Evolutionary conservation across 2,797 vertebrate genomes (phyloP).

Genomic region (Crax fasciolata): DNA sequence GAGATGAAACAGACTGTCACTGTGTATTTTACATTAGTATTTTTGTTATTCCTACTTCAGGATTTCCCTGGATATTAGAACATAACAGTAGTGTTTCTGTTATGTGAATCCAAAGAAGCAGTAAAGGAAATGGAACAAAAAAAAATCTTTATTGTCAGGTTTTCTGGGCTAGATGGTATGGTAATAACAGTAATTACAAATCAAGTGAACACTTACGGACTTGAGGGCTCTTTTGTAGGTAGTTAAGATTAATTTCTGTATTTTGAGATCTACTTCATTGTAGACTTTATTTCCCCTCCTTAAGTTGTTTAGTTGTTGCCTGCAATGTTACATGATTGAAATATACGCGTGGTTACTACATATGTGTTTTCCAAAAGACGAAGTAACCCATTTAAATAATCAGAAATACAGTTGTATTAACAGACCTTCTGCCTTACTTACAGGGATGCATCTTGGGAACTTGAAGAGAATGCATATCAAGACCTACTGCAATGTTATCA

Average conservation of each 20-base stretch:
- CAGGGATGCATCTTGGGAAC: constrained; percentile 98
- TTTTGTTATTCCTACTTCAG: not conserved
- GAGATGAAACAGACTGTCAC: not conserved
- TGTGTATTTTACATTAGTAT: not conserved
- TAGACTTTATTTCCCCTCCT: not conserved
- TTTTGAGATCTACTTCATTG: not conserved
- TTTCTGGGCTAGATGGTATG: not conserved
- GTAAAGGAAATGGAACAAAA: not conserved
- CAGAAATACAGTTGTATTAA: not conserved
- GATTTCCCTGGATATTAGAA: not conserved
- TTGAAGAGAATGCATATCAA: constrained; percentile 94
- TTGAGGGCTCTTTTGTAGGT: not conserved
- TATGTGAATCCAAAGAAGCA: not conserved
- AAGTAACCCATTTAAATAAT: not conserved
- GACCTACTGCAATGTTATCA: constrained; percentile 91
- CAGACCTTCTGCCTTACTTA: not conserved
- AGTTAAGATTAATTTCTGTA: not conserved
- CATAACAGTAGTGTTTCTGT: not conserved
- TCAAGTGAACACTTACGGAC: not conserved
- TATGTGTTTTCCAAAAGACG: not conserved
- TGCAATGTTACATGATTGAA: not conserved
- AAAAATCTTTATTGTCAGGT: not conserved
- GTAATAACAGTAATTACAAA: not conserved
- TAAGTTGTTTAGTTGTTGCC: not conserved
- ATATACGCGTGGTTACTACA: not conserved